Conservation (phyloP, 2,888 invertebrate species). For the Chelonus formosanus region DNA sequence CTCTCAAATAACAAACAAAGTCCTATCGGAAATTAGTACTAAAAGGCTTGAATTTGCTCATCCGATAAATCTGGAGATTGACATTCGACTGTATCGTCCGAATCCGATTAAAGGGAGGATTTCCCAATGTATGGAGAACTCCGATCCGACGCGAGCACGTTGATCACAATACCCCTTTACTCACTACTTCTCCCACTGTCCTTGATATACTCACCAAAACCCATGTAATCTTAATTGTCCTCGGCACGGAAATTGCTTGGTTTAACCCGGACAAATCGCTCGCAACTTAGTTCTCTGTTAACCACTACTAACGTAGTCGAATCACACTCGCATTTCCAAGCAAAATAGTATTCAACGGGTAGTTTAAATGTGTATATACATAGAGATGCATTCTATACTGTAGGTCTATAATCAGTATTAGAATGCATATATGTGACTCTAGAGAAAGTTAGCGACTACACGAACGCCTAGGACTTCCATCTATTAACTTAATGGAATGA, state of each 20-base stretch:
- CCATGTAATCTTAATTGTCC: slow-evolving; percentile 29
- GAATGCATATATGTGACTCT: too few species aligned
- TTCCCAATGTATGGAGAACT: slow-evolving; percentile 11
- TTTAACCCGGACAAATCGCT: slow-evolving; percentile 31
- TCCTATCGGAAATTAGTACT: not conserved
- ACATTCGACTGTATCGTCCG: slow-evolving; percentile 14
- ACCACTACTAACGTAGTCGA: slow-evolving; percentile 12
- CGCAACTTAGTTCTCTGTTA: slow-evolving; percentile 27
- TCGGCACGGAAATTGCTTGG: slow-evolving; percentile 27
- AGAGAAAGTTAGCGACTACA: too few species aligned
- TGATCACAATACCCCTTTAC: slow-evolving; percentile 12
- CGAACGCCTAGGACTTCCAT: too few species aligned
- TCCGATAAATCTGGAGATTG: not conserved
- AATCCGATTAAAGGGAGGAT: slow-evolving; percentile 22
- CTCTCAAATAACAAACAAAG: not conserved
- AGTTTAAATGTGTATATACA: not conserved
- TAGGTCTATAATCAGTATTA: too few species aligned
- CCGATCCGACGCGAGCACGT: slow-evolving; percentile 5
- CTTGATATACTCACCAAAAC: slow-evolving; percentile 10
- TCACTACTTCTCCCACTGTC: not conserved
- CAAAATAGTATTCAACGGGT: not conserved
- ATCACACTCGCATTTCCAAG: slow-evolving; percentile 1
- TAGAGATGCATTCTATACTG: too few species aligned
- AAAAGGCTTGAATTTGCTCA: not conserved
- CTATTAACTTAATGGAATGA: too few species aligned